A percentile compares a stretch with the other conserved stretches of the same genome.
Evolutionary conservation across 2,888 invertebrate species (phyloP).

Genomic region (Emmelina monodactyla): DNA sequence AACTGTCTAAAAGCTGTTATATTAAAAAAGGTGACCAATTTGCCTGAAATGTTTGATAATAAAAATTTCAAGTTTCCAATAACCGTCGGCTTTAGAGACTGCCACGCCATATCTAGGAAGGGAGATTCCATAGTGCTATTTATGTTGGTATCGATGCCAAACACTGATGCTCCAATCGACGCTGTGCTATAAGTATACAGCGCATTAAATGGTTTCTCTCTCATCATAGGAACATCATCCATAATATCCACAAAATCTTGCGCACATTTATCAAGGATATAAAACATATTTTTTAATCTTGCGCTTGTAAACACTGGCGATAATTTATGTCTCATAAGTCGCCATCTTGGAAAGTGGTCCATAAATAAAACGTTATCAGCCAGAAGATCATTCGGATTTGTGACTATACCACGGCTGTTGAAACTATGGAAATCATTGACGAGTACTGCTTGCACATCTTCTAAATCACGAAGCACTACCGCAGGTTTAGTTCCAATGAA

Average conservation of each 20-base stretch:
- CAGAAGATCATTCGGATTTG: constrained; percentile 15
- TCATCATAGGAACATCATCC: constrained; percentile 23
- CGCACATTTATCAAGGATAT: constrained; percentile 24
- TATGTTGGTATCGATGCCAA: constrained; percentile 29
- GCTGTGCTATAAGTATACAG: constrained; percentile 20
- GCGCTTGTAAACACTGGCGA: constrained; percentile 26
- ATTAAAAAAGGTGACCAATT: constrained; percentile 19
- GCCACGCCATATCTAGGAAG: constrained; percentile 19
- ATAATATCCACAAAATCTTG: constrained; percentile 20
- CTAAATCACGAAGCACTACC: constrained; percentile 19
- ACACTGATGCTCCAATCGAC: constrained; percentile 29
- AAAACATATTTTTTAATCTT: constrained; percentile 29
- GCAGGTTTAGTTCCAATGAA: constrained; percentile 20
- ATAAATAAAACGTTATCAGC: constrained; percentile 20
- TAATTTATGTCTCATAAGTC: constrained; percentile 23
- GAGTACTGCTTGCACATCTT: constrained; percentile 22
- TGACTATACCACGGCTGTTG: constrained; percentile 18
- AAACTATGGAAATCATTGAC: constrained; percentile 21
- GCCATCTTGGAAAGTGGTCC: constrained; percentile 19
- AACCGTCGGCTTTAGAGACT: constrained; percentile 11
- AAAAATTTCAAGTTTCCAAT: constrained; percentile 17
- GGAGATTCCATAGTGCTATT: constrained; percentile 29
- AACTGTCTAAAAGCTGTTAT: constrained; percentile 28
- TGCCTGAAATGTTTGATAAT: constrained; percentile 13
- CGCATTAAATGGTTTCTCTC: constrained; percentile 18